Base-by-base conservation (phyloP, 1,140 invertebrate genomes). In the Microplitis demolitor region DNA sequence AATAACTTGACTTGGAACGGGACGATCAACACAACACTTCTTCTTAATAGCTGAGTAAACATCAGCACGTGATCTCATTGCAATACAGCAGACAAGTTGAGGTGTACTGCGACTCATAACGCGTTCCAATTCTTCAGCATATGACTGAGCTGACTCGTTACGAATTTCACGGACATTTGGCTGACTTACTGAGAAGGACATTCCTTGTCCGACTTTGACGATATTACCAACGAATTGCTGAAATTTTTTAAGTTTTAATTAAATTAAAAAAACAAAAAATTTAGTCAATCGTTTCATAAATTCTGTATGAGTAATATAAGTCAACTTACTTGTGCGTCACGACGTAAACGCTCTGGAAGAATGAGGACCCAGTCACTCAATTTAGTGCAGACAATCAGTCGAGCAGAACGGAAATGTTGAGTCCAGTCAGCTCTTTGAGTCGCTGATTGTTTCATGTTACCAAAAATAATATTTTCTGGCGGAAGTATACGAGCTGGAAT, bases 31-130 rank as follows among this genome's bases (percentile, higher is more conserved):
- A 68, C 90, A 93, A 71, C 93, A 94, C 54, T 95, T 92, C 78
- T 95, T 95, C 78, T 98, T 98, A 2, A 98, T 93, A 0, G 93
- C 92, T 34, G 90, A 87, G 78, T 98, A 98, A 16, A 89, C 85
- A 81, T 97, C 95, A 8, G 89, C 80, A 60, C 91, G 89, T 71
- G 91, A 92, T 35, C 91, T 92, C 0, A 91, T 88, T 1, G 95
- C 88, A 0, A 96, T 78, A 63, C 91, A 91, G 33, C 94, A 80
- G 6, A 95, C 89, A 3, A 95, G 70, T 4, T 90, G 86, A 0
- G 91, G 90, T 77, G 89, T 89, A 4, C 77, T 74, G 35, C 84
- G 80, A 0, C 87, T 83, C 37, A 92, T 87, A 0, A 89, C 82
- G 5, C 85, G 72, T 66, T 94, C 92, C 39, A 94, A 82, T 3